Percentiles rank a stretch among this genome's conserved stretches.
Evolutionary conservation across 2,888 invertebrate genomes (phyloP).

Genomic region (Tipula confusa): DNA sequence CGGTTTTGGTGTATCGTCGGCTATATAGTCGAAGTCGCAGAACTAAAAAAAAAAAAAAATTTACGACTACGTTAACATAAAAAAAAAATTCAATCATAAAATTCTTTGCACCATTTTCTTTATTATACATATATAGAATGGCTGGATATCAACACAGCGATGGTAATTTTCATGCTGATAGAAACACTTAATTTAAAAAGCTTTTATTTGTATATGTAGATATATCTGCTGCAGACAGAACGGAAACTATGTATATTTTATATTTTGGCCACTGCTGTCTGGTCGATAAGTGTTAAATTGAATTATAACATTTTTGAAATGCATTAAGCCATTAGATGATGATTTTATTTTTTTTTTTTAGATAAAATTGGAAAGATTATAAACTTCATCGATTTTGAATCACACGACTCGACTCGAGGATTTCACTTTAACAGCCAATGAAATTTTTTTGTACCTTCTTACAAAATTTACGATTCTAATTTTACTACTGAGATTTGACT

Average conservation of each 20-base stretch:
- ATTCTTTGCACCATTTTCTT: not conserved
- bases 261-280: not conserved
- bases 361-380: no score
- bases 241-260: not conserved
- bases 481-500: no score
- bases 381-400: no score
- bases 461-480: no score
- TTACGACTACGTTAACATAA: not conserved
- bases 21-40: not conserved
- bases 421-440: no score
- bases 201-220: not conserved
- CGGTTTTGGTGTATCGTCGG: not conserved
- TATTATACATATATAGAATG: not conserved
- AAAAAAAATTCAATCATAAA: not conserved
- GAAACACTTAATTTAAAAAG: not conserved
- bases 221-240: not conserved
- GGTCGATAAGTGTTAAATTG: not conserved
- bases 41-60: not conserved
- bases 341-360: no score
- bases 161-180: not conserved
- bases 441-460: no score
- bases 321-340: no score
- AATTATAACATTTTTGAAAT: not conserved
- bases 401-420: no score
- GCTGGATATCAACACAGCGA: not conserved